These are phyloP conservation scores for Falco cherrug DNA, from an alignment of 2,797 vertebrate genomes.

Conservation along the genomic window DNA sequence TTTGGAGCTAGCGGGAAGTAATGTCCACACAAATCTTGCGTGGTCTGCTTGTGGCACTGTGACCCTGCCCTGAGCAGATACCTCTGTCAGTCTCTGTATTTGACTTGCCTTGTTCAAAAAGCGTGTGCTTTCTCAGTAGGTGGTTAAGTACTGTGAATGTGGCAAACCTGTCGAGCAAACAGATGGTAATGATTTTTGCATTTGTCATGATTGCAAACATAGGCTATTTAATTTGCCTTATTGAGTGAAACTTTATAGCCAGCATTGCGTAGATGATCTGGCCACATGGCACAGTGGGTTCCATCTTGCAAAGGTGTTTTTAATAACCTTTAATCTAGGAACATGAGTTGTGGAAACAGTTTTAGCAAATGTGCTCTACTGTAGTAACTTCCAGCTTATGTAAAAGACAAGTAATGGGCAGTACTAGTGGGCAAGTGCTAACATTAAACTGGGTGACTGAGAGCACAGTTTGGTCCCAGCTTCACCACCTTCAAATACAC, in stretches of 20 bases:
- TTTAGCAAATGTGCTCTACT: background rate
- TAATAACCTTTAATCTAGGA: background rate
- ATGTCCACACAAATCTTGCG: accelerated
- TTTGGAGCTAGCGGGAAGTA: background rate
- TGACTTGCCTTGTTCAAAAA: background rate
- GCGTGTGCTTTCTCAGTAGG: background rate
- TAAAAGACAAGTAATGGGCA: background rate
- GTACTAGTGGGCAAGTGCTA: background rate
- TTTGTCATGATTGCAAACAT: background rate
- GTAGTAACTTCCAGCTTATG: background rate
- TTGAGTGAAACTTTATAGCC: background rate
- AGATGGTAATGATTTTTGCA: background rate
- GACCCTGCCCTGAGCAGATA: background rate
- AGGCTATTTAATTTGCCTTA: background rate
- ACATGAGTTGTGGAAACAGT: background rate
- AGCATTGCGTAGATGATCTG: background rate
- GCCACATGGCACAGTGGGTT: background rate
- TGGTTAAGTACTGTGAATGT: accelerated
- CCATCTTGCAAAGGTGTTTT: background rate
- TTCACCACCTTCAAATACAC: background rate
- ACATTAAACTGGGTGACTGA: background rate
- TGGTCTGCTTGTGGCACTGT: background rate
- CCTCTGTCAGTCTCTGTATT: background rate
- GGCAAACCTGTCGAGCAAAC: background rate
- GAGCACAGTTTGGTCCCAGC: background rate